Base-by-base conservation (phyloP, 1,140 invertebrate genomes). In the Aphelenchoides fujianensis region DNA sequence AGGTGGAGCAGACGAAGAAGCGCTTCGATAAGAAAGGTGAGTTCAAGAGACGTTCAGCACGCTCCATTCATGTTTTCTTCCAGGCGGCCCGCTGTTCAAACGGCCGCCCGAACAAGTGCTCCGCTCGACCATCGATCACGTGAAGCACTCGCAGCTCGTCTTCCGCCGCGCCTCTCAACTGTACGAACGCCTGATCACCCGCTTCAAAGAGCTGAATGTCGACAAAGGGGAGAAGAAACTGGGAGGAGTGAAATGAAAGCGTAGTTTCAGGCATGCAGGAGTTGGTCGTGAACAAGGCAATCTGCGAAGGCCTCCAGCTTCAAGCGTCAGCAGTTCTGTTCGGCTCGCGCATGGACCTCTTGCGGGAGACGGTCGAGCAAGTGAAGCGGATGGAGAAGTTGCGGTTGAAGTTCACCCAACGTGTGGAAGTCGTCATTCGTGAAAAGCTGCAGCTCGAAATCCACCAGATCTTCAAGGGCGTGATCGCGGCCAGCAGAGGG, bases 301-400 rank as follows among this genome's bases (percentile, higher is more conserved):
- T 66, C n/a, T 34, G 32, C 28, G 31, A 34, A 1, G 63, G 53
- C 34, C 31, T 66, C 16, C 16, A 41, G 16, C 36, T 66, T 12
- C 32, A 36, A 37, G 32, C 32, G 28, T 66, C 63, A 41, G 63
- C 32, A 66, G 30, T 36, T 66, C 34, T 66, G 1, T 66, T 66
- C 31, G 63, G 63, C 23, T 1, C 36, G 30, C 63, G 53, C 36
- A 66, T 37, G 12, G 63, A 66, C 63, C 31, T 66, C 16, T 36
- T 66, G 36, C 63, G 63, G n/a, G 32, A 66, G 23, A 66, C 63
- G 1, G n/a, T 19, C n/a, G 27, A 66, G 7, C 16, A 66, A 12
- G 32, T 34, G 63, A 48, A 66, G 32, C 31, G 31, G n/a, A 12
- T 66, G 27, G 53, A 66, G 36, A 66, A 66, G 53, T 31, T 66